Base-by-base conservation (phyloP, 2,888 invertebrate genomes). In the Teleiodes luculella region DNA sequence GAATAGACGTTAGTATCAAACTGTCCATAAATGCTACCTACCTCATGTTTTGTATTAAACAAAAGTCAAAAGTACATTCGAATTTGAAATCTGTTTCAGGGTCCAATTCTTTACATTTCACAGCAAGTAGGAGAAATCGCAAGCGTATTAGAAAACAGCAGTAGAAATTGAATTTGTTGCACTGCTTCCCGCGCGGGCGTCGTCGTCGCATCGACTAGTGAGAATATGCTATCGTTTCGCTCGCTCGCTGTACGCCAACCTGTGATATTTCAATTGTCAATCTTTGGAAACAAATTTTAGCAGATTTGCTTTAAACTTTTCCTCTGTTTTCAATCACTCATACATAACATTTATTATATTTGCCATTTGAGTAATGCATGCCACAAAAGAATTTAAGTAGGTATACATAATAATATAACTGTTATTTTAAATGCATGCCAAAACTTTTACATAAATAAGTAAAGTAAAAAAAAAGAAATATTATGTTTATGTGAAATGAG, bases 181-280 rank as follows among this genome's bases (percentile, higher is more conserved):
- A 18, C 20, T 41, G 18, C 39, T 16, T 41, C n/a, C n/a, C n/a
- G n/a, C n/a, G n/a, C n/a, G n/a, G n/a, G n/a, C n/a, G n/a, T n/a
- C n/a, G n/a, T n/a, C n/a, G n/a, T n/a, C 18, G 18, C 39, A 18
- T 11, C 39, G 18, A n/a, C 35, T 4, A 35, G 35, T n/a, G 35
- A n/a, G 39, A 41, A 41, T 41, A 41, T 41, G 20, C 18, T 41
- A 41, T 41, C 39, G 39, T 41, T 41, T 20, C 20, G 39, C 18
- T 41, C 10, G 24, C 24, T 24, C 3, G 24, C 3, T 24, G 24
- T 24, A 24, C 3, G 24, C 6, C 18, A 18, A 18, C 39, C 11
- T 10, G 39, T 41, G 39, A 18, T 41, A 41, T 41, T 41, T 41
- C 39, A 41, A 41, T 41, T 41, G 39, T 18, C 11, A 18, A 18